Evolutionary conservation across 2,888 invertebrate species (phyloP).

Genomic region (Euplexia lucipara): DNA sequence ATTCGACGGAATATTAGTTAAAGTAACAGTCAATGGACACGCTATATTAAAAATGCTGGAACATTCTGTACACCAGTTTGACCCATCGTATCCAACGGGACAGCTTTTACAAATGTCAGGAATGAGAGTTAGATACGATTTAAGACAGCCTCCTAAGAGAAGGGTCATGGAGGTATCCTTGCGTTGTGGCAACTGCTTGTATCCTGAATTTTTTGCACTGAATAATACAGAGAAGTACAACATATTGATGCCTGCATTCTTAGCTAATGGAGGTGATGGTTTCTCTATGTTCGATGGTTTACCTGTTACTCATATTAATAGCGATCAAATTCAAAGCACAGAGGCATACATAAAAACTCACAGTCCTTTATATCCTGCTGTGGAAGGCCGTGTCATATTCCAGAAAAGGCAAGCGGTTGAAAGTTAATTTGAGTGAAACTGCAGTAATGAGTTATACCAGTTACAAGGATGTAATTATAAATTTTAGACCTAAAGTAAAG

Average conservation of each 20-base stretch:
- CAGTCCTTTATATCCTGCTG: constrained; percentile 92
- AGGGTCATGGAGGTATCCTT: constrained; percentile 92
- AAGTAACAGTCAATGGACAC: constrained; percentile 92
- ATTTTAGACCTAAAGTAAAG: not conserved
- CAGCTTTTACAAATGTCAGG: constrained; percentile 96
- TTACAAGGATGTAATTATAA: not conserved
- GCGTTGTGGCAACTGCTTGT: constrained; percentile 93
- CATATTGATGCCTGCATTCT: constrained; percentile 92
- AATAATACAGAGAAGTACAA: constrained; percentile 90
- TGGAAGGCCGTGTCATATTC: constrained; percentile 92
- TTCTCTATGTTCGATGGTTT: constrained; percentile 88
- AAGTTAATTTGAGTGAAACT: constrained; percentile 51
- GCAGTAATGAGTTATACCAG: not conserved
- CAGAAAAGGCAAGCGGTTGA: constrained; percentile 63
- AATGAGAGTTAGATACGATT: constrained; percentile 93
- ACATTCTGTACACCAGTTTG: constrained; percentile 90
- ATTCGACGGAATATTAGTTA: constrained; percentile 93
- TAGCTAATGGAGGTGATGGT: constrained; percentile 94
- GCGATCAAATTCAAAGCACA: constrained; percentile 81
- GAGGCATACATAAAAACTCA: constrained; percentile 90
- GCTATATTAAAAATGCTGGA: constrained; percentile 92
- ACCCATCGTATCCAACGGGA: constrained; percentile 90
- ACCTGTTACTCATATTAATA: constrained; percentile 65
- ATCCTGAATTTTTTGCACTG: constrained; percentile 91
- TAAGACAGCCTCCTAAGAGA: constrained; percentile 90